Evolutionary conservation across 2,113 vertebrate genomes (phyloP).

Genomic region (Okapia johnstoni): DNA sequence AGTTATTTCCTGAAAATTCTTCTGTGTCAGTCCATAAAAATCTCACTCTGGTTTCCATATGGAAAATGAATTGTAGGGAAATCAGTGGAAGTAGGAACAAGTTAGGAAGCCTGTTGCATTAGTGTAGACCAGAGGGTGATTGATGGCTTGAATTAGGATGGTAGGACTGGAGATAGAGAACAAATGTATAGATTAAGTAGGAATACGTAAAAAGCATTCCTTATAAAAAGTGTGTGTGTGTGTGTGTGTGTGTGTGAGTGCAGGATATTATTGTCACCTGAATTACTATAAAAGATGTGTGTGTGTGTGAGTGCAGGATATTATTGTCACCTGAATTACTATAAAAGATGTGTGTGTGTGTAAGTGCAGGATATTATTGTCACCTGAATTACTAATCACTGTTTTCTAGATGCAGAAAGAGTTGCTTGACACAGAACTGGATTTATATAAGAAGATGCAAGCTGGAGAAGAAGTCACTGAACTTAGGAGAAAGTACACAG

Average conservation of each 20-base stretch:
- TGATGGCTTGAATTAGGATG: background rate
- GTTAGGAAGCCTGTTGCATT: background rate
- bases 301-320: background rate
- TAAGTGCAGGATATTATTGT: background rate
- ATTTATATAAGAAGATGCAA: slow-evolving; percentile 97
- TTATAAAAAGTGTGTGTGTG: background rate
- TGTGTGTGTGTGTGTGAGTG: background rate
- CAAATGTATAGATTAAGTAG: background rate
- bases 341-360: background rate
- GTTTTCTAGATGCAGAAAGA: slow-evolving; percentile 93
- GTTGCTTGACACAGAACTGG: slow-evolving; percentile 95
- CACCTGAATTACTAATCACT: slow-evolving; percentile 60
- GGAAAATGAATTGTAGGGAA: slow-evolving; percentile 16
- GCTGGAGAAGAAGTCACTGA: slow-evolving; percentile 96
- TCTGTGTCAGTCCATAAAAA: background rate
- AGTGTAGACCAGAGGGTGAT: background rate
- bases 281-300: too few relatives aligned
- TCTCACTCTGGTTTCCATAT: background rate
- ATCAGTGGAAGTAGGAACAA: background rate
- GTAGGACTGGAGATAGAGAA: background rate
- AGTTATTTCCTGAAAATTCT: slow-evolving; percentile 8
- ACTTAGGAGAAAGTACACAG: slow-evolving; percentile 92
- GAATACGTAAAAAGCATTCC: background rate
- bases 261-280: slow-evolving; percentile 33
- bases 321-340: slow-evolving; percentile 60